Evolutionary conservation across 1,140 invertebrate genomes (phyloP).

Genomic region (Elysia chlorotica): DNA sequence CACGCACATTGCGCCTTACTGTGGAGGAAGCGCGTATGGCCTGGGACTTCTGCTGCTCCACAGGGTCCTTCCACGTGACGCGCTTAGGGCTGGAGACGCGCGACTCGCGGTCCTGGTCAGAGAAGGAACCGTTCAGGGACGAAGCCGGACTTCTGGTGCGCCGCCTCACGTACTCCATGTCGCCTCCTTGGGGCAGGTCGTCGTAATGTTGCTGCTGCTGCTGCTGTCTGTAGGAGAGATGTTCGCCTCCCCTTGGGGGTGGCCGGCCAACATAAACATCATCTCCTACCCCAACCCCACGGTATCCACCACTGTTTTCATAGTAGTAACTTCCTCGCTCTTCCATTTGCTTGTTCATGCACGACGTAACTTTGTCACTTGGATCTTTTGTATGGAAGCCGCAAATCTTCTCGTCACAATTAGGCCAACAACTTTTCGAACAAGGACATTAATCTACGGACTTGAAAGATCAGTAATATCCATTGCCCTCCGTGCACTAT

Average conservation of each 20-base stretch:
- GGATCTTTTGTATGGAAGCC: background rate
- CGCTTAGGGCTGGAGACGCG: slow-evolving; percentile 35
- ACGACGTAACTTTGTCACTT: background rate
- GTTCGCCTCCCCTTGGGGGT: background rate
- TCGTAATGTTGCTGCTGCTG: no score
- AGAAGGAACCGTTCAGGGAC: background rate
- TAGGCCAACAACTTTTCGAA: background rate
- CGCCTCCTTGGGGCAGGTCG: background rate
- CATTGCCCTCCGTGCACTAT: background rate
- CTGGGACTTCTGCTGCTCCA: slow-evolving; percentile 32
- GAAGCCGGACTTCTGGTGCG: background rate
- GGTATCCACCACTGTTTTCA: background rate
- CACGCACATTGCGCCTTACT: no score
- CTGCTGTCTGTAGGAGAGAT: background rate
- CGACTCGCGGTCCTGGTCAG: no score
- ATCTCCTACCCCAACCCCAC: no score
- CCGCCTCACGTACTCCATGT: background rate
- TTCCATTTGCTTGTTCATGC: background rate
- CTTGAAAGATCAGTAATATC: background rate
- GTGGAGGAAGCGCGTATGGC: no score
- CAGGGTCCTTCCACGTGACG: slow-evolving; percentile 45
- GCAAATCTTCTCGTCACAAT: background rate
- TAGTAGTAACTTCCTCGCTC: background rate
- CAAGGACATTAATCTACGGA: background rate
- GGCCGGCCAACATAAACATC: slow-evolving; percentile 6